Base-by-base conservation (phyloP, 2,888 invertebrate species). In the Uloborus plumipes region DNA sequence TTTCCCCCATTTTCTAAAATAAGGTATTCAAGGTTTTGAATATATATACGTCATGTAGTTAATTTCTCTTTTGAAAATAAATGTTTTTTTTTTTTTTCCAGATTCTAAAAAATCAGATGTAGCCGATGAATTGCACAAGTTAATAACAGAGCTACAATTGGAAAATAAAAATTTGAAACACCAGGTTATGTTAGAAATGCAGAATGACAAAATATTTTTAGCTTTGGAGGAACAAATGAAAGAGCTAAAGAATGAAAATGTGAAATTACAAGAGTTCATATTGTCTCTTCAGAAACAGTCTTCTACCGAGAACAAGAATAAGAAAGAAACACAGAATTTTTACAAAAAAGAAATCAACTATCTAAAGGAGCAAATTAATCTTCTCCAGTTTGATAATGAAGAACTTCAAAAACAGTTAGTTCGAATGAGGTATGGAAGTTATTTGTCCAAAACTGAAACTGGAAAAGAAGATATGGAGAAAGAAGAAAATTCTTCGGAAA, bases 191-290 rank as follows among this genome's bases (percentile, higher is more conserved):
- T 69, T 69, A 13, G 73, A 74, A 70, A 55, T 74, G 20, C 65
- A 81, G 31, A 58, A 74, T 16, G 59, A 69, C 16, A 81, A 75
- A 49, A 11, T 75, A 20, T 31, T 81, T 64, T 26, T 55, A 14
- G 58, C 51, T 18, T 55, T 81, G 22, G 80, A 81, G 18, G 31
- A 70, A 62, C 74, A 74, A 47, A 70, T 81, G 31, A 81, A n/a
- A 49, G 64, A 58, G 0, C n/a, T 81, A 16, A 74, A 58, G 58
- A 18, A 47, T 18, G 80, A 81, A 65, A 81, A 81, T 70, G 49
- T 20, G 16, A 74, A 69, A 18, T 55, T 81, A 0, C 62, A 58
- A 18, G 59, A 51, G 50, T 62, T 80, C 13, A 67, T 69, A 4
- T 20, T n/a, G 16, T 50, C 69, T 13, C 22, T 80, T 7, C 69